Base-by-base conservation (phyloP, 2,888 invertebrate species). In the Parascotia fuliginaria region DNA sequence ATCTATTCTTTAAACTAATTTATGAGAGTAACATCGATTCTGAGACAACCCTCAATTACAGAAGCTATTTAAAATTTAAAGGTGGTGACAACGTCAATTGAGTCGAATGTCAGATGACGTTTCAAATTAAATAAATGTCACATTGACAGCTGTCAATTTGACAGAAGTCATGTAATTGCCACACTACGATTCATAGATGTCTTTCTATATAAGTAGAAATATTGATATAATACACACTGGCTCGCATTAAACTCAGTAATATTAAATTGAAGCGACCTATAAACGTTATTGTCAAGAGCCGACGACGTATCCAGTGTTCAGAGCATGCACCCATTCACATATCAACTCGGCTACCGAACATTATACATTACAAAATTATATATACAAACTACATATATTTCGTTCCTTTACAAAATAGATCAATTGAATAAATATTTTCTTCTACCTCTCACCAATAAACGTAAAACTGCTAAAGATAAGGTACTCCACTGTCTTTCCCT, bases 241-340 rank as follows among this genome's bases (percentile, higher is more conserved):
- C 57, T 56, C 48, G 57, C 60, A 55, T 40, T 44, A 58, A 65
- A 52, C 29, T 53, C 37, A 45, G 49, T 45, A 57, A 38, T 34
- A 56, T 38, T 57, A 65, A 66, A 65, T 60, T 69, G 48, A 54
- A 61, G 45, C 52, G 62, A 52, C 59, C 62, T 65, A 61, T 46
- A 65, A 58, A 58, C 45, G 51, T 67, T 67, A 70, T 67, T 67
- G 67, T 68, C 70, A 56, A 63, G 57, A 62, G 50, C 34, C 57
- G 55, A 55, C 57, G 55, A 55, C 46, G 33, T 50, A 43, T 46
- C 56, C 48, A 65, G 49, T 50, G 43, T 44, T 45, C 41, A 31
- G 42, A 54, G 48, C 31, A 44, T 37, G 34, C 42, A 48, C 40
- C 48, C n/a, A n/a, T n/a, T 32, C 16, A 19, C 34, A 49, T 55